phyloP scores from a whole-genome alignment of 2,888 invertebrate genomes.

The Synergus japonicus region DNA sequence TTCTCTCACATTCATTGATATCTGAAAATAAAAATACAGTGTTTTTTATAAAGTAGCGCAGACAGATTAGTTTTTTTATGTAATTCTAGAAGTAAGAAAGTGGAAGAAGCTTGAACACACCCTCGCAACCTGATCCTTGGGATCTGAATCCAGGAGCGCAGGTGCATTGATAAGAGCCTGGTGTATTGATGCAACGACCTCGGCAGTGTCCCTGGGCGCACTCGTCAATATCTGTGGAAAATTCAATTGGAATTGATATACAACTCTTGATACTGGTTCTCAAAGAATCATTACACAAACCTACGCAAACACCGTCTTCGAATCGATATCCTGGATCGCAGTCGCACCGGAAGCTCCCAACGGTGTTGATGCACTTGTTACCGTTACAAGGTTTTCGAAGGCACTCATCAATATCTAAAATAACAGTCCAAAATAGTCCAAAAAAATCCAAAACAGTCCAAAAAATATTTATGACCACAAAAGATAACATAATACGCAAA shows the following conservation, averaged over 20 bases:
- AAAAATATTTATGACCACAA: not conserved
- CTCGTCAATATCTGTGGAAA: conserved; percentile 70
- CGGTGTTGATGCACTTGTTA: conserved; percentile 69
- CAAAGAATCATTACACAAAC: conserved; percentile 60
- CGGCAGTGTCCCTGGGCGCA: conserved; percentile 66
- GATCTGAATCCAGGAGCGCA: conserved; percentile 67
- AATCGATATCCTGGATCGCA: conserved; percentile 70
- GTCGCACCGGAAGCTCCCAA: conserved; percentile 71
- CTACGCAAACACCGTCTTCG: conserved; percentile 66
- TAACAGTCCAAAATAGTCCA: conserved; percentile 46
- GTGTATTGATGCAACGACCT: conserved; percentile 71
- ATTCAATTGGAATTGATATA: conserved; percentile 49
- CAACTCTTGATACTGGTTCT: conserved; percentile 32
- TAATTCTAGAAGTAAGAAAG: not conserved
- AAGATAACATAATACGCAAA: not conserved
- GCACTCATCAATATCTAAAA: conserved; percentile 73
- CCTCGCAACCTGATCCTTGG: conserved; percentile 64
- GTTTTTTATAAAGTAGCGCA: not conserved
- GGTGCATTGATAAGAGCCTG: conserved; percentile 70
- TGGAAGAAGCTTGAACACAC: conserved; percentile 57
- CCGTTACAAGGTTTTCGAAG: conserved; percentile 62
- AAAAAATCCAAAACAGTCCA: not conserved
- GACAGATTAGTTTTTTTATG: not conserved
- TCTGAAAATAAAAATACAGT: conserved; percentile 60
- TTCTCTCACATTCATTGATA: conserved; percentile 74